phyloP scores from a whole-genome alignment of 2,113 vertebrate genomes.

The Trichechus manatus region DNA sequence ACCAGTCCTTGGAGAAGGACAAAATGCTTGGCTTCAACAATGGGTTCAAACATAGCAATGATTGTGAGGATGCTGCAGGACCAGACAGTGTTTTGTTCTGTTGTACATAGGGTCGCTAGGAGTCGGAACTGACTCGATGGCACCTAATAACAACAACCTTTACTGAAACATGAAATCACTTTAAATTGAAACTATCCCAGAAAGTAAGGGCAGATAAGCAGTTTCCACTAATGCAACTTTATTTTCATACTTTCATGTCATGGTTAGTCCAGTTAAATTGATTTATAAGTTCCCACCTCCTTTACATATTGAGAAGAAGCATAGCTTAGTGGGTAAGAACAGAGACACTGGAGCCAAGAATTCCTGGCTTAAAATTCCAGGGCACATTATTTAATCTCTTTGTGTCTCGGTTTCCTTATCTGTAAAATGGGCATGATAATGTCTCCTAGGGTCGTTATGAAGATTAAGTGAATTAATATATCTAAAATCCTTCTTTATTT shows the following conservation, averaged over 20 bases:
- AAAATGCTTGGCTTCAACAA: no score
- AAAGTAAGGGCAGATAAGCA: not conserved
- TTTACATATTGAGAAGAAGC: not conserved
- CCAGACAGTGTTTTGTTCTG: no score
- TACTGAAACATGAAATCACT: not conserved
- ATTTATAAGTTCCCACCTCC: not conserved
- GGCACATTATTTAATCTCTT: not conserved
- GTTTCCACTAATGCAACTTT: not conserved
- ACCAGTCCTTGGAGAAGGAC: no score
- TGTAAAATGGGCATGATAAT: not conserved
- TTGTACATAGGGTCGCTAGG: no score
- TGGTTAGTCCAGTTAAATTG: not conserved
- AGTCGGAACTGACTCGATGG: no score
- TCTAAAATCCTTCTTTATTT: not conserved
- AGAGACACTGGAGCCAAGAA: not conserved
- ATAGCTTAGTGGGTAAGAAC: not conserved
- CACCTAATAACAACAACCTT: not conserved
- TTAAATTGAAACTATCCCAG: not conserved
- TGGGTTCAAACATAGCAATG: no score
- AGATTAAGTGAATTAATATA: not conserved
- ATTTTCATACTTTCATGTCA: constrained; percentile 14
- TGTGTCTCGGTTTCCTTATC: not conserved
- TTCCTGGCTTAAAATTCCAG: not conserved
- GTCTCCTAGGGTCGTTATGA: not conserved
- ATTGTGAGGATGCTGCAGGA: no score